Conservation (phyloP, 2,888 invertebrate species). For the Onchidella celtica region DNA sequence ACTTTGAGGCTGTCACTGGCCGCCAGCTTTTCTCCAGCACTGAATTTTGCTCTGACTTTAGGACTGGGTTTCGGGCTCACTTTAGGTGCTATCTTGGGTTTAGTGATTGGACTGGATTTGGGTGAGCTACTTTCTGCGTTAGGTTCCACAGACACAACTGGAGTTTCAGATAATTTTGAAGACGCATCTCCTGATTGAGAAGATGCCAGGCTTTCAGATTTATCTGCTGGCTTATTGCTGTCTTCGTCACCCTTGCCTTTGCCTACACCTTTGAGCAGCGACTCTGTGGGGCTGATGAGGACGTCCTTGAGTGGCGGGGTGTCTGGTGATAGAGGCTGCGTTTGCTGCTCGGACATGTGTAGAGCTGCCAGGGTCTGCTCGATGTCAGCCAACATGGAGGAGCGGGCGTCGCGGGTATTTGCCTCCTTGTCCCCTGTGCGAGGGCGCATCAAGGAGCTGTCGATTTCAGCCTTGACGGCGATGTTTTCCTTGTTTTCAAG, state of each 20-base stretch:
- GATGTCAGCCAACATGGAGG: constrained; percentile 55
- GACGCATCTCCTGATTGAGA: neutral
- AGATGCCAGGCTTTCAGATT: neutral
- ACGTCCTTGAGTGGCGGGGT: neutral
- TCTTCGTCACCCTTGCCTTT: neutral
- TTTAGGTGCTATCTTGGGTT: constrained; percentile 29
- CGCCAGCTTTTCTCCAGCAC: neutral
- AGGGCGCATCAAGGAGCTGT: neutral
- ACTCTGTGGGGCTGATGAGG: neutral
- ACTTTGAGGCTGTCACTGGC: neutral
- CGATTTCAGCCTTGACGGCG: neutral
- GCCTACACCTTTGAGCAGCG: too few species aligned
- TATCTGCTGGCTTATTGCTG: neutral
- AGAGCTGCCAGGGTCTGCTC: constrained; percentile 48
- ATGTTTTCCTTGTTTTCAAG: neutral
- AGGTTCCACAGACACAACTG: neutral
- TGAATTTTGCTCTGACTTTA: constrained; percentile 5
- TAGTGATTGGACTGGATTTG: neutral
- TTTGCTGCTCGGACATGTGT: constrained; percentile 18
- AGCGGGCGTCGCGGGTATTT: constrained; percentile 12
- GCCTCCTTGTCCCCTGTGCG: constrained; percentile 7
- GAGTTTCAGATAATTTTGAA: neutral
- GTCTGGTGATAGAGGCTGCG: neutral
- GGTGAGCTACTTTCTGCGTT: neutral
- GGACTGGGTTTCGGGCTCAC: constrained; percentile 47